Evolutionary conservation across 2,113 vertebrate species (phyloP), one percentile per base, ranked within the genome.

Genomic region (Urocolius indicus): DNA sequence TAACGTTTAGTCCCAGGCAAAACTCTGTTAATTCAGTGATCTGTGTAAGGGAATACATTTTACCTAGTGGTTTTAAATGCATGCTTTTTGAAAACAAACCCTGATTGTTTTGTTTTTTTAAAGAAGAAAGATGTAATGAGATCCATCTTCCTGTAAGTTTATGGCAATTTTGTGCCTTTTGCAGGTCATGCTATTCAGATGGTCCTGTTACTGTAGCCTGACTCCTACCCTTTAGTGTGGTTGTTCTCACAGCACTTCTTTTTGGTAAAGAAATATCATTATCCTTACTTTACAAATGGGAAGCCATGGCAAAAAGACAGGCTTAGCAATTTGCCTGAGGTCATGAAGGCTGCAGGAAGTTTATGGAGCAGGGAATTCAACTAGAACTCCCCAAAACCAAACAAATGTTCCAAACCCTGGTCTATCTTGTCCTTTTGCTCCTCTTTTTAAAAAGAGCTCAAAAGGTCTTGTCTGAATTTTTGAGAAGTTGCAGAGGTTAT

Each of bases 401-500:
- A 72, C 78, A 85, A 74, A 88, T 88, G 32, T 85, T 96, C 51
- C 52, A 77, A 49, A 46, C 71, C 78, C 24, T 84, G 59, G 67
- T 59, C 77, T 88, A 22, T 73, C 81, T 92, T 92, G 51, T 80
- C 68, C 79, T 92, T 62, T 77, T 32, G 58, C 43, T 81, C 49
- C 8, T 46, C 6, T 66, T 74, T 91, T 86, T 69, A 58, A 57
- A 58, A 57, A n/a, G 86, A 72, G 34, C 77, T 96, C 45, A 75
- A 73, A 93, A 95, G 75, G 72, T 83, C 82, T 71, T 76, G 46
- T 81, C 57, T 59, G 81, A 93, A 92, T 89, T 92, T 92, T 83
- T 74, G 95, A 85, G 80, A 75, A 74, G 76, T 63, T 94, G 96
- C 95, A 90, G 94, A 94, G 93, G 90, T 96, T 97, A 87, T 63